Evolutionary conservation across 2,888 invertebrate species (phyloP).

Genomic region (Pomacea canaliculata): DNA sequence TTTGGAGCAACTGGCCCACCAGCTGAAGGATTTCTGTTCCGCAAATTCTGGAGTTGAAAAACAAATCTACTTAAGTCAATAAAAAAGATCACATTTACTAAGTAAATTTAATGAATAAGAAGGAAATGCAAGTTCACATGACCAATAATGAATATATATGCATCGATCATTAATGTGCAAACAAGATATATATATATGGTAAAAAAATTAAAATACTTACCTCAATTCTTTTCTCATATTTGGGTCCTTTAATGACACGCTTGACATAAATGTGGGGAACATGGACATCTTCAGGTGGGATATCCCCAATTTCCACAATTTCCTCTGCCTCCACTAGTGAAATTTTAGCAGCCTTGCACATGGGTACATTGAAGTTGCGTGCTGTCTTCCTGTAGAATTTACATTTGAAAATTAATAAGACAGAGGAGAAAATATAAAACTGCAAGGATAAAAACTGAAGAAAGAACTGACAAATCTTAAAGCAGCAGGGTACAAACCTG

Average conservation of each 20-base stretch:
- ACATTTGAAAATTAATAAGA: background rate
- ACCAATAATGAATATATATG: too few relatives aligned
- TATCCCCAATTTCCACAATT: slow-evolving; percentile 84
- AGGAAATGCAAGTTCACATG: too few relatives aligned
- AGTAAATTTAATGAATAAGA: too few relatives aligned
- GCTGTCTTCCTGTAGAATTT: slow-evolving; percentile 84
- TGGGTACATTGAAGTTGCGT: slow-evolving; percentile 94
- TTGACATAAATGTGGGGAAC: slow-evolving; percentile 95
- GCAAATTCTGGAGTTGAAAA: slow-evolving; percentile 73
- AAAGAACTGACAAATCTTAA: too few relatives aligned
- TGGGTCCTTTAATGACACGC: slow-evolving; percentile 81
- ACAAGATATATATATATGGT: too few relatives aligned
- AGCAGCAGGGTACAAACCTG: too few relatives aligned
- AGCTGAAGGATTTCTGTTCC: slow-evolving; percentile 73
- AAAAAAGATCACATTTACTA: background rate
- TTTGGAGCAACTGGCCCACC: slow-evolving; percentile 25
- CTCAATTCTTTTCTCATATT: slow-evolving; percentile 92
- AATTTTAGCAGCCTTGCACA: slow-evolving; percentile 88
- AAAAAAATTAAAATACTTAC: slow-evolving; percentile 65
- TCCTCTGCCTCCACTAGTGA: slow-evolving; percentile 95
- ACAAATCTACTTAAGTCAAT: background rate
- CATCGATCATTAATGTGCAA: too few relatives aligned
- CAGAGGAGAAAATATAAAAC: background rate
- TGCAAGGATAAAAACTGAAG: too few relatives aligned
- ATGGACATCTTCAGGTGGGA: slow-evolving; percentile 77